Evolutionary conservation across 2,113 vertebrate species (phyloP).

Genomic region (Leucosticte australis): DNA sequence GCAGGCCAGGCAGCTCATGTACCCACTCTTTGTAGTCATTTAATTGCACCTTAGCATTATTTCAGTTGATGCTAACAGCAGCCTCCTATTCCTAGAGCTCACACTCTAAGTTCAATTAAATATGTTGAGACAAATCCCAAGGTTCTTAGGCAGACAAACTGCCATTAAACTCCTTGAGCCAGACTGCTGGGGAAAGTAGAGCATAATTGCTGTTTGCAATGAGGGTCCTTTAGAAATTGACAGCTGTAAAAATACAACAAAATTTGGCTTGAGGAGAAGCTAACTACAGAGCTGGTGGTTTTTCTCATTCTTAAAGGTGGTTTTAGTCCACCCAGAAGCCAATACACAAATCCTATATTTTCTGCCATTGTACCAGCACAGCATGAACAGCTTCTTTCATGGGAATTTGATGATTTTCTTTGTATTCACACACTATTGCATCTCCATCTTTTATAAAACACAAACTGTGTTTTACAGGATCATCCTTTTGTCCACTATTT

Average conservation of each 20-base stretch:
- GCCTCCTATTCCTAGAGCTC: neutral
- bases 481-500: neutral
- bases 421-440: neutral
- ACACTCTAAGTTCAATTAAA: conserved; percentile 1
- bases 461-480: neutral
- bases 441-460: neutral
- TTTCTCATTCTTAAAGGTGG: neutral
- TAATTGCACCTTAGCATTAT: conserved; percentile 15
- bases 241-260: conserved; percentile 2
- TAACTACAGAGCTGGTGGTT: neutral
- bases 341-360: neutral
- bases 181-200: neutral
- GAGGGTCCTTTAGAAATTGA: neutral
- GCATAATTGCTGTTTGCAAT: neutral
- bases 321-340: neutral
- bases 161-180: neutral
- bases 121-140: conserved; percentile 29
- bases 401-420: neutral
- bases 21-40: neutral
- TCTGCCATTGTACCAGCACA: neutral
- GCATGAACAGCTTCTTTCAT: neutral
- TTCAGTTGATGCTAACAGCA: neutral
- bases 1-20: neutral
- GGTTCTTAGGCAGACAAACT: neutral
- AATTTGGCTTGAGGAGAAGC: neutral